phyloP scores from a whole-genome alignment of 2,113 vertebrate genomes.

The Gallinago paraguaiae region DNA sequence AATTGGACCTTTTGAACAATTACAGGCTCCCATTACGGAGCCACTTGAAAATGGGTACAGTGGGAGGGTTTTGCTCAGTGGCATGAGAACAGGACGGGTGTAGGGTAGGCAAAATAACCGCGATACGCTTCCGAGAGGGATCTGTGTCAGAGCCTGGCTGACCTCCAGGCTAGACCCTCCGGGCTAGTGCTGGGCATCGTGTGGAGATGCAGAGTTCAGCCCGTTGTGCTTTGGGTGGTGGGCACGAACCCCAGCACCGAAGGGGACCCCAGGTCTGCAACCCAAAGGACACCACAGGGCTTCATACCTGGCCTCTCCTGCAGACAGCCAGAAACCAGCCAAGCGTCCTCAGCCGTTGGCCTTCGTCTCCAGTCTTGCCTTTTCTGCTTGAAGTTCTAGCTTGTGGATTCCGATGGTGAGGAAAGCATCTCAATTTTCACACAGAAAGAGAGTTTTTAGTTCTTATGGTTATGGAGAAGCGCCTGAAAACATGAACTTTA shows the following conservation, averaged over 20 bases:
- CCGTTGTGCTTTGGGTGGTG: not conserved
- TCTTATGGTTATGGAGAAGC: slow-evolving; percentile 39
- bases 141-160: not conserved
- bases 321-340: not conserved
- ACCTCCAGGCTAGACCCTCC: not conserved
- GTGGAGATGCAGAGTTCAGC: not conserved
- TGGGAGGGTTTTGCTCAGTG: not conserved
- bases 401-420: not conserved
- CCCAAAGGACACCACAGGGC: not conserved
- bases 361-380: not conserved
- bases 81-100: not conserved
- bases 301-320: not conserved
- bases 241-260: not conserved
- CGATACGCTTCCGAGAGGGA: not conserved
- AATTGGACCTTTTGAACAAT: slow-evolving; percentile 5
- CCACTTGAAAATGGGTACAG: not conserved
- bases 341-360: not conserved
- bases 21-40: not conserved
- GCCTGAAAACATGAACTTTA: slow-evolving; percentile 22
- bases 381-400: not conserved
- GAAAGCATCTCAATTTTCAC: not conserved
- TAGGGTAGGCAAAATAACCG: not conserved
- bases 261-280: not conserved
- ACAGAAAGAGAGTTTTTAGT: not conserved
- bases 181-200: not conserved